These are phyloP conservation scores for Lepus townsendii DNA, from an alignment of 2,797 vertebrate species.

Conservation along the genomic window DNA sequence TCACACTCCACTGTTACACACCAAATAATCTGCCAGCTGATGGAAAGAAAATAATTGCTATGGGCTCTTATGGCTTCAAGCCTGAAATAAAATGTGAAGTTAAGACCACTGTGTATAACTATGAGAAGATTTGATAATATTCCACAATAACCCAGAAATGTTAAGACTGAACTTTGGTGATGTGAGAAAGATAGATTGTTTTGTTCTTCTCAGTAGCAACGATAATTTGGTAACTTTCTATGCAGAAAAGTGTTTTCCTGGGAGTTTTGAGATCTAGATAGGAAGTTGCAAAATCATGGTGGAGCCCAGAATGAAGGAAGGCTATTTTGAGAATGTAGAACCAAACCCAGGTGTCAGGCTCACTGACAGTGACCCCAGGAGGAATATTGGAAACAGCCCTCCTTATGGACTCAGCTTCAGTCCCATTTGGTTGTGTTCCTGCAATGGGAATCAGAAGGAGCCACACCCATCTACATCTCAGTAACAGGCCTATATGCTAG, in stretches of 20 bases:
- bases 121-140: slow-evolving; percentile 13
- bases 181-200: not conserved
- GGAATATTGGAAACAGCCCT: not conserved
- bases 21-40: slow-evolving; percentile 15
- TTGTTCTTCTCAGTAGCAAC: not conserved
- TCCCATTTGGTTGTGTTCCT: not conserved
- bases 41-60: not conserved
- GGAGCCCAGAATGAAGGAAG: not conserved
- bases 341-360: too few relatives aligned
- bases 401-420: not conserved
- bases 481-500: not conserved
- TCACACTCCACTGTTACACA: not conserved
- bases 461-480: not conserved
- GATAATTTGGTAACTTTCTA: not conserved
- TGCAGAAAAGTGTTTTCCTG: not conserved
- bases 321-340: not conserved
- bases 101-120: not conserved
- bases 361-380: not conserved
- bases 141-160: not conserved
- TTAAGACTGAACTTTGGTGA: not conserved
- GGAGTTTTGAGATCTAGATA: not conserved
- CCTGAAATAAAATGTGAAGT: not conserved
- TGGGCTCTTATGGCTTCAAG: not conserved
- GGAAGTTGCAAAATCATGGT: not conserved
- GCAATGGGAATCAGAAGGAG: not conserved